phyloP scores from a whole-genome alignment of 2,797 vertebrate genomes.

The Enteromius mattozi region DNA sequence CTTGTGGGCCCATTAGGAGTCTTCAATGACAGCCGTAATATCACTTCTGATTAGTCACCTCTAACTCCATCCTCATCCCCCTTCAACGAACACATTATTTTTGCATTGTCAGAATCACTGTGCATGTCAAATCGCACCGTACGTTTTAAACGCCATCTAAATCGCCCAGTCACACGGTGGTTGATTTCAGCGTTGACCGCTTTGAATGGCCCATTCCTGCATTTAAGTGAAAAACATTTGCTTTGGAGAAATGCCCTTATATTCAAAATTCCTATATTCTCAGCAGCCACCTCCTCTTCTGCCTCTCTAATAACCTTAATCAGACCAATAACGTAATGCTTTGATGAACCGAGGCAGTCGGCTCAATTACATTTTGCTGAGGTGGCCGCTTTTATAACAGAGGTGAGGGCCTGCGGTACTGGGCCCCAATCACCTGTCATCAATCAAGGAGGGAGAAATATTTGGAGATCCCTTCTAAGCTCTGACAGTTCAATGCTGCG shows the following conservation, averaged over 20 bases:
- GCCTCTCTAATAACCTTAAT: slow-evolving; percentile 77
- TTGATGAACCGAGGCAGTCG: slow-evolving; percentile 75
- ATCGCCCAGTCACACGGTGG: background rate
- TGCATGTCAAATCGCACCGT: slow-evolving; percentile 15
- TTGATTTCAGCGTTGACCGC: slow-evolving; percentile 5
- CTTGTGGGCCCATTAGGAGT: slow-evolving; percentile 28
- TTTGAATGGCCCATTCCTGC: slow-evolving; percentile 10
- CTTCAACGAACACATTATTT: slow-evolving; percentile 42
- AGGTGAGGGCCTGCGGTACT: slow-evolving; percentile 74
- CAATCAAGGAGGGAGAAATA: slow-evolving; percentile 76
- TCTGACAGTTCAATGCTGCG: slow-evolving; percentile 68
- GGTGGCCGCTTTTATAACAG: slow-evolving; percentile 74
- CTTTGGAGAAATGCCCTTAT: slow-evolving; percentile 38
- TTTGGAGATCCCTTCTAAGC: slow-evolving; percentile 72
- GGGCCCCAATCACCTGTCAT: slow-evolving; percentile 70
- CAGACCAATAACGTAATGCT: slow-evolving; percentile 76
- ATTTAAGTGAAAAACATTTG: slow-evolving; percentile 48
- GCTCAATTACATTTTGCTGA: slow-evolving; percentile 81
- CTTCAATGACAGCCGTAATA: slow-evolving; percentile 11
- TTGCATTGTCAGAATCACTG: slow-evolving; percentile 38
- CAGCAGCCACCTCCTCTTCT: slow-evolving; percentile 6
- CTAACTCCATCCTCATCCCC: slow-evolving; percentile 3
- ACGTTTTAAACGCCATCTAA: slow-evolving; percentile 22
- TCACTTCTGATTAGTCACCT: slow-evolving; percentile 20
- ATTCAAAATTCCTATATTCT: slow-evolving; percentile 1